These are phyloP conservation scores for Apaloderma vittatum DNA, from an alignment of 2,113 vertebrate species.

Conservation along the genomic window DNA sequence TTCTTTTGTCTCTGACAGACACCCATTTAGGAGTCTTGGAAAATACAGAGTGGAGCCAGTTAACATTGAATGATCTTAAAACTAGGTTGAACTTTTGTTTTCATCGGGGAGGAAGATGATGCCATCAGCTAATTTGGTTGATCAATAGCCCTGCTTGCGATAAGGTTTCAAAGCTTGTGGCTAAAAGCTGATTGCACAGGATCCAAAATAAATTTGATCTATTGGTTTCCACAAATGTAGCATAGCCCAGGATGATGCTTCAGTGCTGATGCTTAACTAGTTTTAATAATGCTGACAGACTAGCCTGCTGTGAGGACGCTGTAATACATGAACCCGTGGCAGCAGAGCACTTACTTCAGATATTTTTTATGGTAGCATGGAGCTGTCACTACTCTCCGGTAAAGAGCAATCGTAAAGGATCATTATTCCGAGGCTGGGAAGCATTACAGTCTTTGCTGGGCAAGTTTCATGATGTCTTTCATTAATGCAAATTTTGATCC, in stretches of 20 bases:
- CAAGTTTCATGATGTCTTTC: background rate
- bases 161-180: slow-evolving; percentile 67
- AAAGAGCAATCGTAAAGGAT: background rate
- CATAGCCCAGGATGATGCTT: slow-evolving; percentile 33
- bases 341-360: background rate
- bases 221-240: slow-evolving; percentile 60
- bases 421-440: background rate
- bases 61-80: slow-evolving; percentile 66
- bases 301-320: slow-evolving; percentile 38
- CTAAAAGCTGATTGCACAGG: slow-evolving; percentile 61
- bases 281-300: slow-evolving; percentile 53
- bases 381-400: background rate
- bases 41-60: slow-evolving; percentile 52
- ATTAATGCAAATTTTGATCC: background rate
- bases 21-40: slow-evolving; percentile 25
- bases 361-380: background rate
- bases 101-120: slow-evolving; percentile 40
- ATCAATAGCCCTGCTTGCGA: slow-evolving; percentile 63
- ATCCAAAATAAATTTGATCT: slow-evolving; percentile 71
- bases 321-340: background rate
- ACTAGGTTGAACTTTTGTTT: slow-evolving; percentile 54
- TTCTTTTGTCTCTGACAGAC: slow-evolving; percentile 46
- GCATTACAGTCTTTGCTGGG: background rate
- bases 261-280: slow-evolving; percentile 56
- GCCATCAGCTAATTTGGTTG: slow-evolving; percentile 56